Conservation (phyloP, 1,140 invertebrate genomes). For the Lepidurus apus region DNA sequence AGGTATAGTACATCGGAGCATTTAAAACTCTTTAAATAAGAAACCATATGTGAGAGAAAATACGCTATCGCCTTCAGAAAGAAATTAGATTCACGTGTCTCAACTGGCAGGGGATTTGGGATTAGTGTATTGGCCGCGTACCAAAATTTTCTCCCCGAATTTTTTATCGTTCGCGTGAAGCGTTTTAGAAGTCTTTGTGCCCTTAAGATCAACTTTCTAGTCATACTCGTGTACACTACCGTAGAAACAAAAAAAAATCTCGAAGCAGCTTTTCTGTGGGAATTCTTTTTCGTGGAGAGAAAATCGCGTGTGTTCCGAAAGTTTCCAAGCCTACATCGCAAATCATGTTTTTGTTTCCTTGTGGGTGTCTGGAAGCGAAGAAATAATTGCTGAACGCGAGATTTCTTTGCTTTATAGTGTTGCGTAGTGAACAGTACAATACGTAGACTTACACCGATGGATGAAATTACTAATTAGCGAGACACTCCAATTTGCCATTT, state of each 20-base stretch:
- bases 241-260: not conserved
- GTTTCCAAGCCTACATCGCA: not conserved
- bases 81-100: not conserved
- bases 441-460: not conserved
- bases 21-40: not conserved
- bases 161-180: not conserved
- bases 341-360: not conserved
- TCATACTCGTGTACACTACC: not conserved
- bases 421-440: not conserved
- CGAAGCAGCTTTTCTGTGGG: not conserved
- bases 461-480: slow-evolving; percentile 14
- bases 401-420: not conserved
- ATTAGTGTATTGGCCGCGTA: too few species aligned
- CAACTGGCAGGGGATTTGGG: too few species aligned
- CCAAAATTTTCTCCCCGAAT: not conserved
- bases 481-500: not conserved
- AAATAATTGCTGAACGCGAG: not conserved
- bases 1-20: not conserved
- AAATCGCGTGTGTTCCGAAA: not conserved
- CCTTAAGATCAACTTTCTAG: not conserved
- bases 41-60: not conserved
- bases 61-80: not conserved
- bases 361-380: not conserved
- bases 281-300: not conserved
- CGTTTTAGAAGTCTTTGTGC: not conserved